Conservation (phyloP, 2,113 vertebrate species). For the Kryptolebias marmoratus region DNA sequence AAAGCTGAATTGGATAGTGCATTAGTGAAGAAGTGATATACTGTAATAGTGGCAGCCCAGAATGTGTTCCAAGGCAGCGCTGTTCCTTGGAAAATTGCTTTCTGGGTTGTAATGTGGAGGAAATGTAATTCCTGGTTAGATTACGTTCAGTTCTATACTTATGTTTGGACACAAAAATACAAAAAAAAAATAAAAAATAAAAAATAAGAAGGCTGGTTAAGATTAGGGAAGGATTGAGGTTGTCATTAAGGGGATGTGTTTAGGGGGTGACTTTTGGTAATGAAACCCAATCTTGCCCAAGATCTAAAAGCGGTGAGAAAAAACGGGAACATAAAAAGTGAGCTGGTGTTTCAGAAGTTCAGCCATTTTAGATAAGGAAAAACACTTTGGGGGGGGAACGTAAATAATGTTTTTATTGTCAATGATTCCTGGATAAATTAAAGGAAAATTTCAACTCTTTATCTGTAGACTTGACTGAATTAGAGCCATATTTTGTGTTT, state of each 20-base stretch:
- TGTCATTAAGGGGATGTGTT: background rate
- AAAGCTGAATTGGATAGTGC: constrained; percentile 33
- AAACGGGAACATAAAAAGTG: background rate
- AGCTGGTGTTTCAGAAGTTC: too few species aligned
- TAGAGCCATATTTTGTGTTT: too few species aligned
- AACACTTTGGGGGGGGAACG: too few species aligned
- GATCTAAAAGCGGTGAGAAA: background rate
- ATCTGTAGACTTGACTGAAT: too few species aligned
- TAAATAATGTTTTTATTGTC: too few species aligned
- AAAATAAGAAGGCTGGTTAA: background rate
- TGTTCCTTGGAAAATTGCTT: constrained; percentile 15
- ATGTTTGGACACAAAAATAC: background rate
- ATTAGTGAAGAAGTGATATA: constrained; percentile 45
- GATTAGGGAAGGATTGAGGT: background rate
- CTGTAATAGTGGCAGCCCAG: constrained; percentile 1
- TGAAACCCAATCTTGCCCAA: too few species aligned
- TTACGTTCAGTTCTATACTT: constrained; percentile 1
- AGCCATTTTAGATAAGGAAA: too few species aligned
- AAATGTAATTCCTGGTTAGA: constrained; percentile 6
- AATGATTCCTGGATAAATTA: too few species aligned
- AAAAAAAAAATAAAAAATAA: background rate
- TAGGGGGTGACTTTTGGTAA: background rate
- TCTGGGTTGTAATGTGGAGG: background rate
- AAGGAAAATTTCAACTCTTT: too few species aligned
- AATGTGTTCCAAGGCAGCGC: constrained; percentile 15